Evolutionary conservation across 2,113 vertebrate genomes (phyloP), one percentile per base, ranked within the genome.

Genomic region (Gavialis gangeticus): DNA sequence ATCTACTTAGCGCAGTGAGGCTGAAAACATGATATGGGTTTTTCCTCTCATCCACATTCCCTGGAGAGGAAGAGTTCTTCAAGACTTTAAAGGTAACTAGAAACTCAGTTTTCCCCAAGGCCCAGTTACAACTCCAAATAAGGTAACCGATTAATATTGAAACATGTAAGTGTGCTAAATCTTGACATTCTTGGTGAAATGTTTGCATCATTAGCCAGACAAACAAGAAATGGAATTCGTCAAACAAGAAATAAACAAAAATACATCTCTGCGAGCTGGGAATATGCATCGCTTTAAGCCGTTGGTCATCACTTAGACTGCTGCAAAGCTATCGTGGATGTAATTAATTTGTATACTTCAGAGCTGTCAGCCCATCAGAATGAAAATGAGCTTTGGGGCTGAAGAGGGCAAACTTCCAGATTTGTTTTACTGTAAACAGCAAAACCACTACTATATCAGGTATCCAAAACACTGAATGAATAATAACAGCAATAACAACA

Each of bases 121-220:
- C 73, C 34, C 82, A 2, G 0, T 30, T 13, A 54, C 3, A 0
- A 0, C 84, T 63, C 10, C 12, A 7, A 17, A 30, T 2, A 22
- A 58, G 2, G 78, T 10, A 30, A 2, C 16, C 22, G 54, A 10
- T 83, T 12, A 89, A 84, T 59, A 79, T 69, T 71, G 55, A 57
- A 90, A 81, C 56, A 55, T 77, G 3, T 55, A 85, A 86, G 87
- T 34, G 82, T 57, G 81, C 76, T 82, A 82, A 76, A 56, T 82
- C 66, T 73, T 28, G 25, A 84, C 58, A 4, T 84, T 81, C 81
- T 79, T 21, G 2, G 34, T 19, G 84, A 30, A 71, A 62, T 5
- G 56, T 87, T 86, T 80, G 78, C 89, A 64, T 82, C 84, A 55
- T 79, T 92, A 91, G 78, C 0, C 34, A 91, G 89, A 69, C 78